Evolutionary conservation across 1,140 invertebrate species (phyloP).

Genomic region (Panagrolaimus sp.): DNA sequence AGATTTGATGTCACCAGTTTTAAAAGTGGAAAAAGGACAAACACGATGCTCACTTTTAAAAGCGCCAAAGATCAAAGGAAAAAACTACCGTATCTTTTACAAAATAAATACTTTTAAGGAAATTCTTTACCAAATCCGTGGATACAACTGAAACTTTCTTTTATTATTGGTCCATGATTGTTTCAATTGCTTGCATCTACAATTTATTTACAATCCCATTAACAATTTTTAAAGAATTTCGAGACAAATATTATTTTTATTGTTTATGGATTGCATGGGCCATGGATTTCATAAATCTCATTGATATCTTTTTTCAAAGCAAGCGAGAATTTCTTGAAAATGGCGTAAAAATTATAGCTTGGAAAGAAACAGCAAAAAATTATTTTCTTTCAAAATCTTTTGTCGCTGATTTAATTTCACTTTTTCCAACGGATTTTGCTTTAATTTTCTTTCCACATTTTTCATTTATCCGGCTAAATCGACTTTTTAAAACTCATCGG

Average conservation of each 20-base stretch:
- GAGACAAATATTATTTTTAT: slow-evolving; percentile 5
- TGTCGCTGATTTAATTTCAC: slow-evolving; percentile 68
- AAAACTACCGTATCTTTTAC: background rate
- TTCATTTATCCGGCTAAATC: slow-evolving; percentile 77
- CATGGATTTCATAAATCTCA: slow-evolving; percentile 62
- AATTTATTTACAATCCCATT: slow-evolving; percentile 21
- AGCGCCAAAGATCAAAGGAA: too few relatives aligned
- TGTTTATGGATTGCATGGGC: slow-evolving; percentile 12
- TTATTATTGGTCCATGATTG: background rate
- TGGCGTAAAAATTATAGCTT: slow-evolving; percentile 66
- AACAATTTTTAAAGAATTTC: slow-evolving; percentile 22
- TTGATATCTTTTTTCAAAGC: slow-evolving; percentile 54
- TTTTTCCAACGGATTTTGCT: slow-evolving; percentile 78
- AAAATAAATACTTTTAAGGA: background rate
- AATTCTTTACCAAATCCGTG: background rate
- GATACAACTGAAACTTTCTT: background rate
- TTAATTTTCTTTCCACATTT: slow-evolving; percentile 74
- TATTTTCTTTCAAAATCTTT: slow-evolving; percentile 17
- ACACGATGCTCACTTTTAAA: too few relatives aligned
- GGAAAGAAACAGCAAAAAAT: slow-evolving; percentile 65
- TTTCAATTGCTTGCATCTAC: slow-evolving; percentile 20
- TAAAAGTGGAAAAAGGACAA: too few relatives aligned
- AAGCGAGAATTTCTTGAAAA: slow-evolving; percentile 72
- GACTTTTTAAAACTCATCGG: slow-evolving; percentile 71
- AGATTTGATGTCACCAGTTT: too few relatives aligned